Base-by-base conservation (phyloP, 2,888 invertebrate genomes). In the Ophioninae sp. region DNA sequence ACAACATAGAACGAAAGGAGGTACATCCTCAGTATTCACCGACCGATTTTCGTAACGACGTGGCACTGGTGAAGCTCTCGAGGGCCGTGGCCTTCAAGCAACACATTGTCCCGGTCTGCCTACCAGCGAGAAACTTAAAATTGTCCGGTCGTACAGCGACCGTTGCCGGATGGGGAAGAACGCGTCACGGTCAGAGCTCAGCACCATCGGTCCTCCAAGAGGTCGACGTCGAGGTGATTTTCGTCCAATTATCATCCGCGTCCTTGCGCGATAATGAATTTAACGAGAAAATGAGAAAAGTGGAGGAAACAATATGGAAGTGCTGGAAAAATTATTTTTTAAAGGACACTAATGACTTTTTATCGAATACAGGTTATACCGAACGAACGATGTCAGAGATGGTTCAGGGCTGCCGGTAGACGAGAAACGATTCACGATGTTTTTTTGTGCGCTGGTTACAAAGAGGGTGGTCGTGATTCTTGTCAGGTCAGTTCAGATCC, bases 351-450 rank as follows among this genome's bases (percentile, higher is more conserved):
- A 17, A 37, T 58, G 9, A 37, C n/a, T 71, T 23, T 73, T n/a
- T 0, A 10, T 7, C 20, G 30, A 30, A 30, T 39, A 20, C 71
- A 94, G 92, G 94, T 98, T 20, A 96, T 98, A 67, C 96, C 97
- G 0, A 98, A 98, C 90, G 97, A 97, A 89, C 95, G 97, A 82
- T 98, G 98, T 89, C 98, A 98, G 93, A 95, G 97, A 71, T 98
- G 98, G 98, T 98, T 98, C 93, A 94, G 97, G 72, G 97, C 97
- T 0, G 98, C 98, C 0, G 98, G 98, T 0, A 93, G 98, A 56
- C 93, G 97, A 74, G 98, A 98, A 92, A 97, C 96, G n/a, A 98
- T 98, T 84, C 98, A 98, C 88, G 97, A 98, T 88, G 98, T 98
- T 1, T 98, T 98, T 91, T 93, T 98, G 0, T 98, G 98, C 91